Evolutionary conservation across 2,888 invertebrate genomes (phyloP).

Genomic region (Oithona nana): DNA sequence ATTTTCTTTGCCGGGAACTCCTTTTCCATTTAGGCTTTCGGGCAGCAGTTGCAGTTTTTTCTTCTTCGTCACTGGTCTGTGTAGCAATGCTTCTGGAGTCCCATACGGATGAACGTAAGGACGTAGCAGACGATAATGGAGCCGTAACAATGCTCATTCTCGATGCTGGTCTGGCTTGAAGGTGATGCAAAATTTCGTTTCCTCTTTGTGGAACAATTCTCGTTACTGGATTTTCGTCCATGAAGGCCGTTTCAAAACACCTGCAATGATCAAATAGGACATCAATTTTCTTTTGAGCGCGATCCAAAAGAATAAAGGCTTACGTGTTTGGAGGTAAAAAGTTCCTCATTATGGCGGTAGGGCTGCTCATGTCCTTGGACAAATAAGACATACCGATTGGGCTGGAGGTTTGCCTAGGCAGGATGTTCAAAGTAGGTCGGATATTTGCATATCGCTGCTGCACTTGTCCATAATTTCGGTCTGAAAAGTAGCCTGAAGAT

Average conservation of each 20-base stretch:
- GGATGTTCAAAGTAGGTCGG: not conserved
- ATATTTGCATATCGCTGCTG: not conserved
- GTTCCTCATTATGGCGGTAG: not conserved
- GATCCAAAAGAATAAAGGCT: too few relatives aligned
- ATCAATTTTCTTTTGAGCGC: too few relatives aligned
- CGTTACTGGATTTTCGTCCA: conserved; percentile 17
- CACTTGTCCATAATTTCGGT: not conserved
- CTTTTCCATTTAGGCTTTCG: conserved; percentile 10
- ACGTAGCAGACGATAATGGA: not conserved
- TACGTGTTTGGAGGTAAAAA: conserved; percentile 11
- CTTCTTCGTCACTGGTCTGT: conserved; percentile 1
- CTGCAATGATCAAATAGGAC: not conserved
- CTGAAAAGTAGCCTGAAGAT: not conserved
- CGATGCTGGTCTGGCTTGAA: not conserved
- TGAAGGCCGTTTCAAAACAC: conserved; percentile 18
- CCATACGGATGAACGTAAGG: conserved; percentile 1
- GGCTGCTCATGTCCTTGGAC: not conserved
- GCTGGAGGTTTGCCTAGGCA: too few relatives aligned
- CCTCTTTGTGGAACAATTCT: conserved; percentile 16
- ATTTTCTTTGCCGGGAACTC: conserved; percentile 3
- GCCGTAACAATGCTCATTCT: not conserved
- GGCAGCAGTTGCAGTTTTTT: too few relatives aligned
- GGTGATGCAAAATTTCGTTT: not conserved
- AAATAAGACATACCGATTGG: too few relatives aligned
- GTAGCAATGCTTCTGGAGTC: not conserved